Base-by-base conservation (phyloP, 2,888 invertebrate genomes). In the Agrotis clavis region DNA sequence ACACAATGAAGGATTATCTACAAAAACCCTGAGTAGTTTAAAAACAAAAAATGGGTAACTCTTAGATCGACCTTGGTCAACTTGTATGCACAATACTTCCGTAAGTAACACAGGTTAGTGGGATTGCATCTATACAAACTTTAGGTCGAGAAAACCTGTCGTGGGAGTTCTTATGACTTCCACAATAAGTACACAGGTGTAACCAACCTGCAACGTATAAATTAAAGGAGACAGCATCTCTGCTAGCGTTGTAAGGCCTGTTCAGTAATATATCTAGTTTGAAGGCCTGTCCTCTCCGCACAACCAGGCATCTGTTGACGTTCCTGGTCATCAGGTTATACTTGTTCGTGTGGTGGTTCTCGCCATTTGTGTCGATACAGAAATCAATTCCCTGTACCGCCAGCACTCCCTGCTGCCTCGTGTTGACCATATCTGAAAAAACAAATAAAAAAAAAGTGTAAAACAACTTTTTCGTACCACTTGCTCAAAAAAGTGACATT, bases 211-310 rank as follows among this genome's bases (percentile, higher is more conserved):
- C 97, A 35, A 98, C 97, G 63, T 98, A 98, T 90, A 99, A 98
- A 71, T 99, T 98, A 85, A 99, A 97, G 51, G 98, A 98, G 59
- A 99, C 96, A 11, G 98, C 98, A 93, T 99, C 99, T 88, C 95
- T 97, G 19, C 96, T 96, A 21, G 97, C 97, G 86, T 98, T 97
- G 91, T 98, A 99, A 18, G 97, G 97, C 64, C 98, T 97, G 88
- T 97, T 98, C 74, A 99, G 97, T 18, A 97, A 96, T 68, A 99
- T 95, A 85, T 97, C 97, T 60, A 98, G 91, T 88, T 96, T 97
- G 93, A 99, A 99, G 35, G 97, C 96, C 92, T 99, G 98, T 11
- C 99, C 99, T 79, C 99, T 96, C 77, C 99, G 97, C 11, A 99
- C 97, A 0, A 99, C 98, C 61, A 99, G 96, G 79, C 97, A 97